These are phyloP conservation scores for Ophion ventricosus DNA, from an alignment of 2,888 invertebrate species.

Conservation along the genomic window DNA sequence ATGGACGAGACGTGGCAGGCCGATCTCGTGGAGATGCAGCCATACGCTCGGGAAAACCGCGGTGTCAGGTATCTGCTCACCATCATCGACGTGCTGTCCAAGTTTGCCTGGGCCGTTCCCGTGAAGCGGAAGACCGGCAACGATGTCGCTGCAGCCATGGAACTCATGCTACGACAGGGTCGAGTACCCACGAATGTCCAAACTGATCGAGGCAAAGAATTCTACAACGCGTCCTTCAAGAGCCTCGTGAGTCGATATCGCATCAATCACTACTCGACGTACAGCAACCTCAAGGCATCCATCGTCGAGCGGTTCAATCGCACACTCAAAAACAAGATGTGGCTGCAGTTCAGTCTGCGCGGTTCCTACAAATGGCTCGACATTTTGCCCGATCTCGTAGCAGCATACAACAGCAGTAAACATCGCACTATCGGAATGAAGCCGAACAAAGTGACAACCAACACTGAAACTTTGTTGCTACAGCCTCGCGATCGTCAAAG, in stretches of 20 bases:
- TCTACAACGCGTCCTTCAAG: constrained; percentile 61
- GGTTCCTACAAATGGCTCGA: constrained; percentile 65
- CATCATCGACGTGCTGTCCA: constrained; percentile 67
- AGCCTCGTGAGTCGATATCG: constrained; percentile 47
- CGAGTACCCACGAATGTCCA: constrained; percentile 63
- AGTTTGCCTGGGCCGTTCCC: constrained; percentile 79
- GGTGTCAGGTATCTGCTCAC: constrained; percentile 77
- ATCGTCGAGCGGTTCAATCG: constrained; percentile 75
- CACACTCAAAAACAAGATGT: constrained; percentile 66
- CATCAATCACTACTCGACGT: constrained; percentile 63
- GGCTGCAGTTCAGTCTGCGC: constrained; percentile 54
- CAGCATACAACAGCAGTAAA: constrained; percentile 75
- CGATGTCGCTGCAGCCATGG: constrained; percentile 72
- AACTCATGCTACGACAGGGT: constrained; percentile 60
- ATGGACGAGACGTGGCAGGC: constrained; percentile 82
- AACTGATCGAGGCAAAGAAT: constrained; percentile 61
- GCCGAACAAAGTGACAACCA: constrained; percentile 75
- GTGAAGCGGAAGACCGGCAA: constrained; percentile 76
- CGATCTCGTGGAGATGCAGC: constrained; percentile 79
- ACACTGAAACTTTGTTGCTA: constrained; percentile 64
- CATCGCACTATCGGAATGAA: constrained; percentile 78
- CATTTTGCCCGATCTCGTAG: constrained; percentile 54
- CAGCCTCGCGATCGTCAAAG: constrained; percentile 8
- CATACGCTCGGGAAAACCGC: constrained; percentile 73
- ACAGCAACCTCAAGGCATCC: constrained; percentile 71